These are phyloP conservation scores for Pseudocheirus occidentalis DNA, from an alignment of 2,797 vertebrate genomes.

Conservation along the genomic window DNA sequence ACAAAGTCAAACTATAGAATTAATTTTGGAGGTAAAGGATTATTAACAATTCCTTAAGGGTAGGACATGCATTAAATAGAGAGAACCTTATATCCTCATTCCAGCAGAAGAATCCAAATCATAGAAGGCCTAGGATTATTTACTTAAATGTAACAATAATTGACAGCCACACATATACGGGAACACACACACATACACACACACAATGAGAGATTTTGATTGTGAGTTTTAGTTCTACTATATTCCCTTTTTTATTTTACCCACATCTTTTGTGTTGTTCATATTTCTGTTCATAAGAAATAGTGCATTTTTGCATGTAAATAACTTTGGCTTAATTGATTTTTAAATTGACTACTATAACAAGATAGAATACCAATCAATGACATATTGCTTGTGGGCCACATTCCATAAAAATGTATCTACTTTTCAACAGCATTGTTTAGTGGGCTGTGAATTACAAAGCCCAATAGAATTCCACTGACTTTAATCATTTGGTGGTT, in stretches of 20 bases:
- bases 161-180: background rate
- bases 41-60: background rate
- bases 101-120: background rate
- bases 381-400: background rate
- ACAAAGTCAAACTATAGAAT: background rate
- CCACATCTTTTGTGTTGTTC: background rate
- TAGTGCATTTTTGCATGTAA: background rate
- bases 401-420: background rate
- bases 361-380: constrained; percentile 10
- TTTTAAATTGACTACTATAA: constrained; percentile 28
- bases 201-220: background rate
- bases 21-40: background rate
- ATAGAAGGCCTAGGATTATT: background rate
- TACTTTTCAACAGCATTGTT: accelerated
- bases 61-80: background rate
- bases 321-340: background rate
- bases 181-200: too few relatives aligned
- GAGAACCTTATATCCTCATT: background rate
- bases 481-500: constrained; percentile 22
- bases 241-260: background rate
- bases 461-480: constrained; percentile 20
- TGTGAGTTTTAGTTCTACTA: background rate
- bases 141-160: background rate
- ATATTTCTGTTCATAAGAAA: background rate
- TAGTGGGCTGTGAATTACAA: constrained; percentile 12